Base-by-base conservation (phyloP, 53 echinoderm and acorn worm species). In the Arbacia lixula region DNA sequence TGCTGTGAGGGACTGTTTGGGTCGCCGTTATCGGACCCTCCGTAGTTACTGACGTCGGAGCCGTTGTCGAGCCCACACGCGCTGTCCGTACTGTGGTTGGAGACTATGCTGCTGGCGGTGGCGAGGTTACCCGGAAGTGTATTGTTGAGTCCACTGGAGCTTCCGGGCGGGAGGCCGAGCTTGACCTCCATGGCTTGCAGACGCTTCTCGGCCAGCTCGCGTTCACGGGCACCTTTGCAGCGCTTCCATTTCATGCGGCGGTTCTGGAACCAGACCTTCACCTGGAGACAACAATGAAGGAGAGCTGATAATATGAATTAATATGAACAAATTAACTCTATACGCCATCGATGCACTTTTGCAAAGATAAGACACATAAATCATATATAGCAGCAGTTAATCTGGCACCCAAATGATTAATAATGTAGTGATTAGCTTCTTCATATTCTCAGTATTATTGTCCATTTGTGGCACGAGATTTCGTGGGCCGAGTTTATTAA, bases 221-320 rank as follows among this genome's bases (percentile, higher is more conserved):
- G 91, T 62, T 96, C 97, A 17, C 97, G 91, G 84, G 97, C 97
- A 66, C 97, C 97, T 53, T 96, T 96, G 84, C 93, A 93, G 34
- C 97, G 71, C 68, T 96, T 96, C 97, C 97, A 96, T 62, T 96
- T 96, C 97, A 96, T 96, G 26, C 97, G 89, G 20, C 97, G 88
- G 88, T 96, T 96, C 77, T 96, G 97, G 68, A 96, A 96, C 97
- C 97, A 96, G n/a, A 96, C 97, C 72, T 96, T 96, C 17, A 96
- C 93, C 97, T 96, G 67, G 2, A 54, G 33, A 72, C 27, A n/a
- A 54, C 3, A 20, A 29, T 9, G 32, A 61, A 66, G 20, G 21
- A 34, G 4, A 19, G 22, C 36, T 4, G n/a, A n/a, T n/a, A n/a
- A n/a, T n/a, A n/a, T n/a, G n/a, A n/a, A n/a, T n/a, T n/a, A n/a